Evolutionary conservation across 2,888 invertebrate species (phyloP).

Genomic region (Amiota mariae): DNA sequence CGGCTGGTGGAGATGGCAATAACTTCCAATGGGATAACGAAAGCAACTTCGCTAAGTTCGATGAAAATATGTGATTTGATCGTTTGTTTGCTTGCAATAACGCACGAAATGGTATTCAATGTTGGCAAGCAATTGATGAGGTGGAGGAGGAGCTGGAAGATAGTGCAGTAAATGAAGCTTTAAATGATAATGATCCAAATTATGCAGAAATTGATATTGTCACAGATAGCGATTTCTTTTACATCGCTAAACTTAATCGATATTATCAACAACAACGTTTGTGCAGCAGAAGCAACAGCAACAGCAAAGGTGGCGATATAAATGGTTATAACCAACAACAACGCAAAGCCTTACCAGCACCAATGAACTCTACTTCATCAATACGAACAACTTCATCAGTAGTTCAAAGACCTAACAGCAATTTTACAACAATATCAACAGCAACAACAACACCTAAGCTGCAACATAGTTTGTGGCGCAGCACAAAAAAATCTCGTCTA

Average conservation of each 20-base stretch:
- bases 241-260: slow-evolving; percentile 66
- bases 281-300: slow-evolving; percentile 30
- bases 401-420: not conserved
- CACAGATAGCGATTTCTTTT: slow-evolving; percentile 61
- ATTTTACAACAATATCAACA: slow-evolving; percentile 17
- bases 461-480: slow-evolving; percentile 54
- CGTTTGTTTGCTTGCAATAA: slow-evolving; percentile 62
- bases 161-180: not conserved
- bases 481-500: slow-evolving; percentile 62
- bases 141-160: not conserved
- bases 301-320: not conserved
- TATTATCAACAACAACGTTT: slow-evolving; percentile 64
- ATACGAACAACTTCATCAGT: too few relatives aligned
- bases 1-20: slow-evolving; percentile 31
- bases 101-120: not conserved
- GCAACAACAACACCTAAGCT: slow-evolving; percentile 32
- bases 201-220: slow-evolving; percentile 69
- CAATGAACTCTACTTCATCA: not conserved
- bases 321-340: not conserved
- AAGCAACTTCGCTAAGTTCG: slow-evolving; percentile 73
- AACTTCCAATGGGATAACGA: slow-evolving; percentile 71
- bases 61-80: slow-evolving; percentile 75
- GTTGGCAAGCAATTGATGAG: not conserved
- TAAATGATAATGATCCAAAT: slow-evolving; percentile 42
- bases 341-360: not conserved